A percentile compares a stretch with the other conserved stretches of the same genome.
Evolutionary conservation across 2,797 vertebrate species (phyloP).

Genomic region (Alfaro cultratus): DNA sequence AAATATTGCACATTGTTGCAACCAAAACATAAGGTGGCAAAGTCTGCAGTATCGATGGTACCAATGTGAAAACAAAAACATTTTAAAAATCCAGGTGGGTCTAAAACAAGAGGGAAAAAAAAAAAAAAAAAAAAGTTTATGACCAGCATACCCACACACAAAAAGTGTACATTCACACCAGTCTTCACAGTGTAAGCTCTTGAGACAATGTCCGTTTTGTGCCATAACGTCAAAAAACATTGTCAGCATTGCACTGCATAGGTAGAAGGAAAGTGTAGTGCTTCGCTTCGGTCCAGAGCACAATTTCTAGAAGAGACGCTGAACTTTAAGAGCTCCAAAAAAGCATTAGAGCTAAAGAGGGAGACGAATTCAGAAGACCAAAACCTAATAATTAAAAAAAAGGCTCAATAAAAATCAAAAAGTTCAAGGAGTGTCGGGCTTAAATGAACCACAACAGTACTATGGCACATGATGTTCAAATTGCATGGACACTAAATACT

Average conservation of each 20-base stretch:
- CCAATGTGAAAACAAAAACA: constrained; percentile 48
- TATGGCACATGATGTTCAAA: constrained; percentile 62
- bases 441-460: constrained; percentile 39
- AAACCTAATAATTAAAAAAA: constrained; percentile 30
- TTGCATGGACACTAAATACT: constrained; percentile 26
- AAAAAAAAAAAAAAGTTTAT: constrained; percentile 29
- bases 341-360: constrained; percentile 23
- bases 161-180: constrained; percentile 77
- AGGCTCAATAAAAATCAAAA: constrained; percentile 27
- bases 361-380: constrained; percentile 54
- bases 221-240: constrained; percentile 68
- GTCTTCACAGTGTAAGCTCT: constrained; percentile 80
- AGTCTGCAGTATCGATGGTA: constrained; percentile 65
- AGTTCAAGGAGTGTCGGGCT: constrained; percentile 38
- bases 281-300: constrained; percentile 60
- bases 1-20: constrained; percentile 73
- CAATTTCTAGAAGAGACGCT: constrained; percentile 46
- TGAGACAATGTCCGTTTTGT: constrained; percentile 71
- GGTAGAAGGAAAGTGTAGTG: constrained; percentile 76
- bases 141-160: constrained; percentile 87
- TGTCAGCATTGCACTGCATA: constrained; percentile 77
- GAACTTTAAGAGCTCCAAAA: constrained; percentile 50
- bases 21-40: constrained; percentile 69
- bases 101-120: constrained; percentile 4
- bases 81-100: constrained; percentile 49